These are phyloP conservation scores for Brachyptera putata DNA, from an alignment of 2,888 invertebrate genomes.

Conservation along the genomic window DNA sequence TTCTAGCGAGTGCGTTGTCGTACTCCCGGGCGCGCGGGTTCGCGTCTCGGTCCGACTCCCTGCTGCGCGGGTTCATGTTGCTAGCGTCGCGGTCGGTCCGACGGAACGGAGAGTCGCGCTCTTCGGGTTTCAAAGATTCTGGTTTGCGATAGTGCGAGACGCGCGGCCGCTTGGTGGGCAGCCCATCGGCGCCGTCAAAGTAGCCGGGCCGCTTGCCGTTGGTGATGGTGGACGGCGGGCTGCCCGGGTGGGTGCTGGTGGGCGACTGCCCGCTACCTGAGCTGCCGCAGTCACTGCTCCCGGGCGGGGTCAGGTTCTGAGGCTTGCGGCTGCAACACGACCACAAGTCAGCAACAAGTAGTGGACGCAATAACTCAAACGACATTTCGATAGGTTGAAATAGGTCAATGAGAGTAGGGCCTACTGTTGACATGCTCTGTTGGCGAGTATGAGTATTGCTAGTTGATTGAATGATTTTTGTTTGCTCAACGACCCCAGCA, in stretches of 20 bases:
- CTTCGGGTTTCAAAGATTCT: conserved; percentile 27
- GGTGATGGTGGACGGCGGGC: conserved; percentile 61
- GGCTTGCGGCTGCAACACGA: conserved; percentile 67
- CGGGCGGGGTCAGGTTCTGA: conserved; percentile 84
- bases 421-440: no score
- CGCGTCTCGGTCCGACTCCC: conserved; percentile 39
- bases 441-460: no score
- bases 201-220: conserved; percentile 58
- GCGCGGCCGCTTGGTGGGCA: conserved; percentile 71
- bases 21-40: no score
- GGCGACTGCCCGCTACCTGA: conserved; percentile 73
- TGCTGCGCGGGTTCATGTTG: conserved; percentile 49
- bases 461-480: no score
- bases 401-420: no score
- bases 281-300: conserved; percentile 75
- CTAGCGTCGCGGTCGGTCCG: conserved; percentile 46
- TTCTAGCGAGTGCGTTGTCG: conserved; percentile 44
- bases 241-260: conserved; percentile 66
- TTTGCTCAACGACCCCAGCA: no score
- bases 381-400: no score
- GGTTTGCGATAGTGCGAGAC: conserved; percentile 78
- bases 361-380: no score
- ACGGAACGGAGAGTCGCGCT: conserved; percentile 29
- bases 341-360: no score
- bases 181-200: conserved; percentile 56